Percentiles rank a stretch among this genome's conserved stretches.
Evolutionary conservation across 2,888 invertebrate species (phyloP).

Genomic region (Tenthredo livida): DNA sequence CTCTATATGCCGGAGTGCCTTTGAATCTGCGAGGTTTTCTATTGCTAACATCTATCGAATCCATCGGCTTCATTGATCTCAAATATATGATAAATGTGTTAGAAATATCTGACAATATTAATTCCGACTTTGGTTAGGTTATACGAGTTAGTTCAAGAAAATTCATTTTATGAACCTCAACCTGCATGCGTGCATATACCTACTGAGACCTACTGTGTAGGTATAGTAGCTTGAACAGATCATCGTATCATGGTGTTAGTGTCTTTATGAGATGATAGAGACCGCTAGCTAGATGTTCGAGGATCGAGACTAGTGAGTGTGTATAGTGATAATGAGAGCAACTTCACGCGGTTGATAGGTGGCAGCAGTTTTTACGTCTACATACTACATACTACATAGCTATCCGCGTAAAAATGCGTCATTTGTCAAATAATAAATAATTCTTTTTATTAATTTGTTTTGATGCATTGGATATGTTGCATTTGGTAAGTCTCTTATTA

Average conservation of each 20-base stretch:
- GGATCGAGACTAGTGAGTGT: background rate
- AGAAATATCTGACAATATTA: background rate
- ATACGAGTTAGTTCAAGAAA: background rate
- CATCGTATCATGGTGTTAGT: background rate
- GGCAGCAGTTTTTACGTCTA: slow-evolving; percentile 47
- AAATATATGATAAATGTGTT: background rate
- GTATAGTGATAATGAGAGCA: background rate
- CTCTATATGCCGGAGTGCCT: slow-evolving; percentile 64
- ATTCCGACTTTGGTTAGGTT: background rate
- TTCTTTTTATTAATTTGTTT: slow-evolving; percentile 60
- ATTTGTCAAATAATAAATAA: slow-evolving; percentile 54
- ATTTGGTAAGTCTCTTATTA: slow-evolving; percentile 65
- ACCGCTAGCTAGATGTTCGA: background rate
- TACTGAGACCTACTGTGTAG: no score
- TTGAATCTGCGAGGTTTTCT: slow-evolving; percentile 65
- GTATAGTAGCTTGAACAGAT: background rate
- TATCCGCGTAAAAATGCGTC: slow-evolving; percentile 47
- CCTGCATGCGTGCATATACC: no score
- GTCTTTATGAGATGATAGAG: background rate
- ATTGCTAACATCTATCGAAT: slow-evolving; percentile 60
- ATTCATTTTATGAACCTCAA: background rate
- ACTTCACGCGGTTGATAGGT: slow-evolving; percentile 41
- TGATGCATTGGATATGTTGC: slow-evolving; percentile 70
- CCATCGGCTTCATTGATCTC: slow-evolving; percentile 49
- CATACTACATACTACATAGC: background rate